Evolutionary conservation across 2,888 invertebrate species (phyloP), one percentile per base, ranked within the genome.

Genomic region (Lycaena phlaeas): DNA sequence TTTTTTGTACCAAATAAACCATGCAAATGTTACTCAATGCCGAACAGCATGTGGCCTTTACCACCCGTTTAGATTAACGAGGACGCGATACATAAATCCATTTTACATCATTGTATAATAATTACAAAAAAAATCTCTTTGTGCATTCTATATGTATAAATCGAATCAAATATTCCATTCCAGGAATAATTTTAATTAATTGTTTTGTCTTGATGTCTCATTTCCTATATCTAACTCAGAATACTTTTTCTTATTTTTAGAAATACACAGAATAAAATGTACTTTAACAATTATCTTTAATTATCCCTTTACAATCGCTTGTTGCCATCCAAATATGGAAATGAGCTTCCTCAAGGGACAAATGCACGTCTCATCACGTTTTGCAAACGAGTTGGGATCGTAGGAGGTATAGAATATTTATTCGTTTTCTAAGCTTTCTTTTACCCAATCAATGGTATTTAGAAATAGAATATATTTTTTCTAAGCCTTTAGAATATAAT

Each of bases 11-110:
- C 59, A 59, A 54, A 11, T 34, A 64, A 63, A 59, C 59, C 67
- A 68, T 71, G 69, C 68, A 73, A 76, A 77, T 70, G 63, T 58
- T 64, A 61, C 64, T 65, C 65, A 68, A 57, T 56, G 56, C 51
- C 52, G 59, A 69, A 53, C 68, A 68, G 67, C 72, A 63, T 68
- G 73, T 59, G 59, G 66, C 59, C 70, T 59, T 53, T 43, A 55
- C 54, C 53, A 49, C 22, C 22, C 22, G 50, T 49, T 48, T 52
- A 61, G 62, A 70, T 72, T 73, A 72, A 73, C 61, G 56, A 69
- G 67, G 56, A 22, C 5, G n/a, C n/a, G n/a, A n/a, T n/a, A n/a
- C n/a, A n/a, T n/a, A n/a, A n/a, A n/a, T n/a, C n/a, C n/a, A n/a
- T n/a, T n/a, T n/a, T n/a, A n/a, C n/a, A n/a, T n/a, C n/a, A n/a